Evolutionary conservation across 2,888 invertebrate species (phyloP).

Genomic region (Drosophila glabriapex): DNA sequence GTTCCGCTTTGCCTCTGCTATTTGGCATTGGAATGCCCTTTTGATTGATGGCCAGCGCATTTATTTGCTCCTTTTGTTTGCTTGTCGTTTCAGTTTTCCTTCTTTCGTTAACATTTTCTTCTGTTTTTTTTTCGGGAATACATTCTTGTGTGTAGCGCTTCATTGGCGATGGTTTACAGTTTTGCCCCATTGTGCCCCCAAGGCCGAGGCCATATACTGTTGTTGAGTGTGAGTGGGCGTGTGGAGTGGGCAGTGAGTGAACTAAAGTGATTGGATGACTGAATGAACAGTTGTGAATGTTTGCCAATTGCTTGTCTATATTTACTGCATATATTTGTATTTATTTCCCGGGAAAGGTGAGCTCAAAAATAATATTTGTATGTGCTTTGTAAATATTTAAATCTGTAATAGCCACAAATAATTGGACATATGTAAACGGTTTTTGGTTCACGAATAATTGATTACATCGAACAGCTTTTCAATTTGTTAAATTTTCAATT

Average conservation of each 20-base stretch:
- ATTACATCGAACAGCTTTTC: not conserved
- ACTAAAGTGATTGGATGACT: constrained; percentile 28
- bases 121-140: not conserved
- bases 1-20: constrained; percentile 22
- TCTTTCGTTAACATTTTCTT: not conserved
- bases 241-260: constrained; percentile 2
- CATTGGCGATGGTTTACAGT: constrained; percentile 64
- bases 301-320: constrained; percentile 27
- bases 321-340: constrained; percentile 9
- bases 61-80: constrained; percentile 64
- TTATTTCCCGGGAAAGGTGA: not conserved
- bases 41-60: constrained; percentile 73
- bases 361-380: not conserved
- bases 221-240: constrained; percentile 21
- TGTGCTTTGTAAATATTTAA: not conserved
- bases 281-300: constrained; percentile 25
- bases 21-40: constrained; percentile 61
- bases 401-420: not conserved
- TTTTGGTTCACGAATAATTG: not conserved
- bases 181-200: constrained; percentile 62
- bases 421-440: not conserved
- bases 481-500: too few relatives aligned
- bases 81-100: constrained; percentile 28
- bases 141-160: constrained; percentile 49
- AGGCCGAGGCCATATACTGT: constrained; percentile 49